Base-by-base conservation (phyloP, 2,888 invertebrate genomes). In the Ctena decussata region DNA sequence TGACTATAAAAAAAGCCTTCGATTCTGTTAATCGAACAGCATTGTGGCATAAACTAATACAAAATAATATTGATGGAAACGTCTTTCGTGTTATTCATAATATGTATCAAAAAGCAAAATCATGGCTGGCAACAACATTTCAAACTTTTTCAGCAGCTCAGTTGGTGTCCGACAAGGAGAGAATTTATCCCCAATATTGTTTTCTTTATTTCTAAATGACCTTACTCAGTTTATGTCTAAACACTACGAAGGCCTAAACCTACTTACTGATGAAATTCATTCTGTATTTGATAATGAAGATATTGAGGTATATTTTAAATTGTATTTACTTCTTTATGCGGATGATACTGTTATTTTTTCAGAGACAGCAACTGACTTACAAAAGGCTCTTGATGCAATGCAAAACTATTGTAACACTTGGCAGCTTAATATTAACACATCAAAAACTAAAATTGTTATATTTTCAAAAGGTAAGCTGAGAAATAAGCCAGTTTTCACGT, bases 311-410 rank as follows among this genome's bases (percentile, higher is more conserved):
- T 73, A 77, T 35, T 60, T 82, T 77, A 37, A 77, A 39, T 27
- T 74, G 65, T 49, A 72, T 39, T 27, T 82, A 27, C 77, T 82
- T 30, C 65, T 82, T 0, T 78, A 82, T 53, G 78, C 78, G 24
- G 74, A 78, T 78, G 77, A 65, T 44, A 82, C 78, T 49, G 78
- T 75, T 6, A 74, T 74, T 30, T 82, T 75, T 46, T 77, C 82
- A 11, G 78, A 78, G 49, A 49, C 77, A n/a, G 73, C 57, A 37
- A 24, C 21, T 39, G 82, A 77, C 8, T 32, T 77, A 35, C 77
- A 77, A 49, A 53, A 60, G 18, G 44, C 73, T 21, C 72, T 77
- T 32, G 30, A 82, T 77, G 72, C 78, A 6, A 74, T 74, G 74
- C 46, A 73, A 35, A 27, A 32, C n/a, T 78, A 82, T 71, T 82